Conservation (phyloP, 2,888 invertebrate species). For the Synanthedon formicaeformis region DNA sequence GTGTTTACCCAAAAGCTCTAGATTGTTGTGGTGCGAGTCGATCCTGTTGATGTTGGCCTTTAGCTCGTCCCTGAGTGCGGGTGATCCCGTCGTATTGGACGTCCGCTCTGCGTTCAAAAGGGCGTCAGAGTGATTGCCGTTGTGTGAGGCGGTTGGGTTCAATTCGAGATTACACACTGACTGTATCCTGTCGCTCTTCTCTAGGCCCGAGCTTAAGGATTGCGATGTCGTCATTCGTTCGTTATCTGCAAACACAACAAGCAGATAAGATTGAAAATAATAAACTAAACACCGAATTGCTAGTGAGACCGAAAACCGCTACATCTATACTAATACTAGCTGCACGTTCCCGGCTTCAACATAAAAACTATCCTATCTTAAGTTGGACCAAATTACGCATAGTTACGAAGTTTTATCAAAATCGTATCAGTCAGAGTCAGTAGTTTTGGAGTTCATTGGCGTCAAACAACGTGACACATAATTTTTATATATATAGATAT, state of each 20-base stretch:
- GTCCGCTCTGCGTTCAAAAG: conserved; percentile 39
- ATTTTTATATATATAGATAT: too few species aligned
- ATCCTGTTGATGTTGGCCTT: conserved; percentile 66
- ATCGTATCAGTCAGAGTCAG: too few species aligned
- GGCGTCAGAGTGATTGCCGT: conserved; percentile 36
- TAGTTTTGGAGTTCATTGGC: too few species aligned
- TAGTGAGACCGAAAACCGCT: too few species aligned
- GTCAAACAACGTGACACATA: too few species aligned
- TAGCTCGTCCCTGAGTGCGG: conserved; percentile 32
- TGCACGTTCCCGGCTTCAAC: too few species aligned
- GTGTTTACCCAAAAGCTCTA: conserved; percentile 34
- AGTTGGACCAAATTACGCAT: too few species aligned
- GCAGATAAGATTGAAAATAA: too few species aligned
- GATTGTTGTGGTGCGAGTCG: conserved; percentile 56
- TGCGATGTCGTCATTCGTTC: conserved; percentile 30
- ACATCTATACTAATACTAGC: too few species aligned
- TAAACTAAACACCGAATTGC: too few species aligned
- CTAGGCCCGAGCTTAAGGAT: conserved; percentile 43
- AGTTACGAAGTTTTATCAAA: too few species aligned
- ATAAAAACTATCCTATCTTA: too few species aligned
- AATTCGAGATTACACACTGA: conserved; percentile 44
- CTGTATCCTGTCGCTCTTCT: conserved; percentile 22
- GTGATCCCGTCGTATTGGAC: neutral
- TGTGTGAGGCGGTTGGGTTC: conserved; percentile 17
- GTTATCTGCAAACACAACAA: conserved; percentile 21